Conservation (phyloP, 2,888 invertebrate species). For the Watsonalla binaria region DNA sequence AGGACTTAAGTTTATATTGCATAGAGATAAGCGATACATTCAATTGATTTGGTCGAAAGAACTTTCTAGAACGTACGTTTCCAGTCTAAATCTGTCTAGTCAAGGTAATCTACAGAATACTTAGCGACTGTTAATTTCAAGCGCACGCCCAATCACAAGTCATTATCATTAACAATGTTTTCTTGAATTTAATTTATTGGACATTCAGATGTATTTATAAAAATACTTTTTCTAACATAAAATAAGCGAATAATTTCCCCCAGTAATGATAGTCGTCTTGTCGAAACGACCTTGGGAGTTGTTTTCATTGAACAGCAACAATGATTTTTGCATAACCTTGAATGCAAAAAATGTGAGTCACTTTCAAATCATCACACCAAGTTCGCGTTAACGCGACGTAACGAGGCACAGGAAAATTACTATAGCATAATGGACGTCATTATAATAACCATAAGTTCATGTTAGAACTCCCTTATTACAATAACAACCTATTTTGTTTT, state of each 20-base stretch:
- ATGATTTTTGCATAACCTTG: slow-evolving; percentile 40
- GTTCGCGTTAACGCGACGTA: slow-evolving; percentile 7
- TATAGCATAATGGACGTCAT: background rate
- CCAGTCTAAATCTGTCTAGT: too few relatives aligned
- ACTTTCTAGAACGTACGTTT: too few relatives aligned
- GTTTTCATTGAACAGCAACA: slow-evolving; percentile 25
- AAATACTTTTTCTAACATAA: background rate
- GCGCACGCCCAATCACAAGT: too few relatives aligned
- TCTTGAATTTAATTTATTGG: background rate
- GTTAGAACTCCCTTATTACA: background rate
- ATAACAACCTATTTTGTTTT: too few relatives aligned
- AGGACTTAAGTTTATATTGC: too few relatives aligned
- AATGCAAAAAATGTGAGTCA: slow-evolving; percentile 27
- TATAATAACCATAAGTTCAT: background rate
- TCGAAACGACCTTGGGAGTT: slow-evolving; percentile 24
- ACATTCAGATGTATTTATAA: background rate
- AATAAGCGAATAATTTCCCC: background rate
- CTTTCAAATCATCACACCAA: slow-evolving; percentile 13
- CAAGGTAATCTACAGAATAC: too few relatives aligned
- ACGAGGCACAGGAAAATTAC: background rate
- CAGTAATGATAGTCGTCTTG: slow-evolving; percentile 6
- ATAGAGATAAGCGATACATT: too few relatives aligned
- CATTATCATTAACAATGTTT: background rate
- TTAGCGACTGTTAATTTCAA: too few relatives aligned
- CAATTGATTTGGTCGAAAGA: too few relatives aligned